Evolutionary conservation across 1,140 invertebrate genomes (phyloP).

Genomic region (Macrostomum lignano): DNA sequence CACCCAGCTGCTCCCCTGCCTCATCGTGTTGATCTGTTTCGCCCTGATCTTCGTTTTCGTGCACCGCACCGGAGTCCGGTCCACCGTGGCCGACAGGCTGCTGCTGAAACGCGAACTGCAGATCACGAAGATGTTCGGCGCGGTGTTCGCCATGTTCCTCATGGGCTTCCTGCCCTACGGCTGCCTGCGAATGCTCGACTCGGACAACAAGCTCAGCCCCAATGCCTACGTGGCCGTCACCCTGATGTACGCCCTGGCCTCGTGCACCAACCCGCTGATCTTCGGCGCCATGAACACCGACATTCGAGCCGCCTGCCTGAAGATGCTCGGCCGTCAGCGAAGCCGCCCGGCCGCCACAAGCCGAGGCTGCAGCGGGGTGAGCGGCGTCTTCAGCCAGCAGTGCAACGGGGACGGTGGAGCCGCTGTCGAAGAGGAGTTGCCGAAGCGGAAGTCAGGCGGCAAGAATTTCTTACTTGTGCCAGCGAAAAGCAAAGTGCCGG

Average conservation of each 20-base stretch:
- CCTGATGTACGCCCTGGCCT: constrained; percentile 21
- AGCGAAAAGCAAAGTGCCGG: no score
- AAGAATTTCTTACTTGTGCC: no score
- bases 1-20: constrained; percentile 19
- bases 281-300: constrained; percentile 24
- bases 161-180: constrained; percentile 24
- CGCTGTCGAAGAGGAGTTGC: no score
- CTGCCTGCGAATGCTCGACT: constrained; percentile 18
- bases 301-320: constrained; percentile 16
- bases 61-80: constrained; percentile 11
- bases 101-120: constrained; percentile 16
- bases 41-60: constrained; percentile 23
- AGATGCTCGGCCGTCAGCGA: no score
- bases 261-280: constrained; percentile 20
- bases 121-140: constrained; percentile 27
- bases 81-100: constrained; percentile 4
- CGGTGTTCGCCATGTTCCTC: constrained; percentile 22
- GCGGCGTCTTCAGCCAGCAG: no score
- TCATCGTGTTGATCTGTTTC: constrained; percentile 22
- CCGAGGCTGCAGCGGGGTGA: no score
- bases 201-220: constrained; percentile 12
- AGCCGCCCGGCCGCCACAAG: no score
- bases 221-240: constrained; percentile 24
- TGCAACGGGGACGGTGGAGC: no score
- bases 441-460: no score